Evolutionary conservation across 1,140 invertebrate genomes (phyloP).

Genomic region (Drosophila pseudoobscura): DNA sequence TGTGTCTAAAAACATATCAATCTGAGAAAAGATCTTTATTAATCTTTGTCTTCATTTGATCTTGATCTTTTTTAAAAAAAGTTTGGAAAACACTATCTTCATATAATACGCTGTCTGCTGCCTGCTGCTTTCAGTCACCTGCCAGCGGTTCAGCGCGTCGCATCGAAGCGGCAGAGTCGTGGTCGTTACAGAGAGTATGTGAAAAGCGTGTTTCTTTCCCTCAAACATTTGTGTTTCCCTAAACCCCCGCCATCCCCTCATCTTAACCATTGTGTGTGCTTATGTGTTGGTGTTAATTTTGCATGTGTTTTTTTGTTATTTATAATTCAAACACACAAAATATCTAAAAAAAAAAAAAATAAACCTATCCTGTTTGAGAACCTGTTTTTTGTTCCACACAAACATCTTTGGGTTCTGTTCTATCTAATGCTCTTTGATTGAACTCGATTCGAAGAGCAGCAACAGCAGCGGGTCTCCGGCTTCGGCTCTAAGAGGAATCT

Average conservation of each 20-base stretch:
- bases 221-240: no score
- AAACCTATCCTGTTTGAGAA: constrained; percentile 49
- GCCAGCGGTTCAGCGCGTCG: constrained; percentile 64
- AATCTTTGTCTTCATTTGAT: no score
- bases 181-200: constrained; percentile 38
- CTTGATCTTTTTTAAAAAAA: no score
- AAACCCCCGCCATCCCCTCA: no score
- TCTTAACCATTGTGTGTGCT: constrained; percentile 34
- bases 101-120: constrained; percentile 29
- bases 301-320: constrained; percentile 44
- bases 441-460: constrained; percentile 38
- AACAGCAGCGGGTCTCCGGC: constrained; percentile 39
- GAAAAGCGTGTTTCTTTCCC: constrained; percentile 13
- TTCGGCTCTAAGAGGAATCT: constrained; percentile 45
- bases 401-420: constrained; percentile 13
- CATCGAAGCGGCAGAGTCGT: constrained; percentile 54
- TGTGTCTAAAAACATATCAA: no score
- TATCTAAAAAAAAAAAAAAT: constrained; percentile 1
- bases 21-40: no score
- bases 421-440: constrained; percentile 34
- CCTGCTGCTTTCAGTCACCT: constrained; percentile 66
- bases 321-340: constrained; percentile 10
- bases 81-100: no score
- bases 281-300: constrained; percentile 31
- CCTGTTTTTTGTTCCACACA: constrained; percentile 49